Base-by-base conservation (phyloP, 1,140 invertebrate species). In the Sarcophaga bullata region DNA sequence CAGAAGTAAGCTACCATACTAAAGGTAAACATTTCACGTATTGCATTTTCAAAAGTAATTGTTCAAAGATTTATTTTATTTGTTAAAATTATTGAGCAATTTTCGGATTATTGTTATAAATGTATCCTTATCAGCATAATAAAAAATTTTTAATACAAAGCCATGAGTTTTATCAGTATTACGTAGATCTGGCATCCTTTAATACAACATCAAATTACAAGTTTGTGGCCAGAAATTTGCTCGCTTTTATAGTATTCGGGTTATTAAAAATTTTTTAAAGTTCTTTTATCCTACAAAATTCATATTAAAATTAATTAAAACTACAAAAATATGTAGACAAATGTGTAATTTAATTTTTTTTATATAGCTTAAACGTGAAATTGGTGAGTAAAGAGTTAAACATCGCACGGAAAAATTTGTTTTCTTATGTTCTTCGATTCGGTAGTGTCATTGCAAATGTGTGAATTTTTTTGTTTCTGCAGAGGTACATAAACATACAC, bases 311-410 rank as follows among this genome's bases (percentile, higher is more conserved):
- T 68, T 68, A 19, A 68, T 19, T 9, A 68, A 68, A 68, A 1
- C 17, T 19, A 19, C 19, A 19, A 8, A 68, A 68, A 68, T 8
- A 68, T 68, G 62, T 68, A 19, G 19, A 68, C 17, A 17, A 68
- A 68, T 9, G 62, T 68, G 17, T 68, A 68, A 68, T 19, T 68
- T 68, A 19, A 9, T 25, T 8, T 7, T 19, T 19, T 68, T 68
- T 8, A 7, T 68, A 68, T 19, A 68, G 62, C 19, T 68, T 76
- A 17, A 50, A 76, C 50, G 75, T 78, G 75, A 78, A 78, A 25
- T 78, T 78, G 75, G 75, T 78, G 75, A 78, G 75, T 78, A 78
- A 52, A 50, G 48, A 19, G 75, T 50, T 68, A 19, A 68, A 19
- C 19, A 68, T 19, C 10, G 62, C 62, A 19, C n/a, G 48, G 19